A percentile compares a stretch with the other conserved stretches of the same genome.
Evolutionary conservation across 1,140 invertebrate genomes (phyloP).

Genomic region (Listronotus oregonensis): DNA sequence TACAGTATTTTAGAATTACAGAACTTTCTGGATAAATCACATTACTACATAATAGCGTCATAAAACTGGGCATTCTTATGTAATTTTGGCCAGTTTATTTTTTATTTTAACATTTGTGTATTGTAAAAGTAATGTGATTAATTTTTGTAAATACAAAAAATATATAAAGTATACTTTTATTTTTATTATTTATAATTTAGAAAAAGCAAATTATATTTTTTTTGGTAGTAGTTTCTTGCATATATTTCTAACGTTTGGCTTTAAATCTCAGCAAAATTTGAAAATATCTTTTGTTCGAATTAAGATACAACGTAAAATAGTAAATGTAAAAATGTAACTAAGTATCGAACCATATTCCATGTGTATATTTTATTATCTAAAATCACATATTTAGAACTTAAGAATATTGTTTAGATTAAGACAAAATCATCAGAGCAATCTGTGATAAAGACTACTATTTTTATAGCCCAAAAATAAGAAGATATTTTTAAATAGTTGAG

Average conservation of each 20-base stretch:
- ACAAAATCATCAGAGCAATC: slow-evolving; percentile 34
- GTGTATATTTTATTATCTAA: slow-evolving; percentile 16
- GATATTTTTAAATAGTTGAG: slow-evolving; percentile 17
- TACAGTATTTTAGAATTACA: slow-evolving; percentile 1
- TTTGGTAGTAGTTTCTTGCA: neutral
- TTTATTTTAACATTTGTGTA: slow-evolving; percentile 17
- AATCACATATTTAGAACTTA: slow-evolving; percentile 5
- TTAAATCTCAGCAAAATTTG: neutral
- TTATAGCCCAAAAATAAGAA: slow-evolving; percentile 23
- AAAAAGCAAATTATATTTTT: neutral
- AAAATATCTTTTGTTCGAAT: slow-evolving; percentile 20
- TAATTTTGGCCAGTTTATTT: slow-evolving; percentile 1
- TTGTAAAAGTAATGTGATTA: slow-evolving; percentile 13
- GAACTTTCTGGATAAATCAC: neutral
- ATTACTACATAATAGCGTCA: slow-evolving; percentile 5
- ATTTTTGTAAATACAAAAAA: slow-evolving; percentile 17
- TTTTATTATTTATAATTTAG: slow-evolving; percentile 9
- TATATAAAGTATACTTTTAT: slow-evolving; percentile 4
- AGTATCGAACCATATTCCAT: slow-evolving; percentile 10
- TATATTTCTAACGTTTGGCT: too few relatives aligned
- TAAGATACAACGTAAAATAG: slow-evolving; percentile 4
- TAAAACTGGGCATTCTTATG: slow-evolving; percentile 19
- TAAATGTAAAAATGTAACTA: slow-evolving; percentile 20
- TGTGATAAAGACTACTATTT: slow-evolving; percentile 33
- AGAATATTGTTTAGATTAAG: slow-evolving; percentile 15